A percentile compares a stretch with the other conserved stretches of the same genome.
These are phyloP conservation scores for Pseudomyrmex dendroicus DNA, from an alignment of 1,140 invertebrate species.

Conservation along the genomic window DNA sequence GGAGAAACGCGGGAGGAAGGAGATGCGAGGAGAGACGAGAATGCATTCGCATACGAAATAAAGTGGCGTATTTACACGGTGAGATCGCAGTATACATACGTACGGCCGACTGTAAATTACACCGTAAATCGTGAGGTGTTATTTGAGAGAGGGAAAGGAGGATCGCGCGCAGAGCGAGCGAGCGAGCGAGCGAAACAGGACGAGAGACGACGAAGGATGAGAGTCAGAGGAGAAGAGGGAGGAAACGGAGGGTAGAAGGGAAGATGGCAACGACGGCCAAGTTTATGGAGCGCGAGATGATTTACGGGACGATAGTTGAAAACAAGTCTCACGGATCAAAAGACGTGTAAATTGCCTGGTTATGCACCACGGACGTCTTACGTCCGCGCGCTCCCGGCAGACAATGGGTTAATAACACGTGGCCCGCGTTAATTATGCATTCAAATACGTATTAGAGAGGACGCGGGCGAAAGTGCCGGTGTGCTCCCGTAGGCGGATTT, in stretches of 20 bases:
- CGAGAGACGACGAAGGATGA: constrained; percentile 17
- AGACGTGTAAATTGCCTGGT: constrained; percentile 69
- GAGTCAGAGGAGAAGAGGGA: constrained; percentile 60
- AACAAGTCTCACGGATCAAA: constrained; percentile 72
- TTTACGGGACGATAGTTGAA: constrained; percentile 75
- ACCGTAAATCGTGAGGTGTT: constrained; percentile 71
- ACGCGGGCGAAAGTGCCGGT: constrained; percentile 11
- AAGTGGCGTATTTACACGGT: constrained; percentile 71
- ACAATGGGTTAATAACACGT: constrained; percentile 69
- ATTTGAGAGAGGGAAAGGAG: constrained; percentile 61
- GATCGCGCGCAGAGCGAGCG: constrained; percentile 66
- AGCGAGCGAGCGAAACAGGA: neutral
- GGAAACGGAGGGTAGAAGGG: neutral
- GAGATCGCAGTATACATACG: constrained; percentile 58
- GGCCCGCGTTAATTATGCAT: constrained; percentile 55
- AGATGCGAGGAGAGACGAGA: constrained; percentile 11
- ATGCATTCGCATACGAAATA: constrained; percentile 64
- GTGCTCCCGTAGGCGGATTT: constrained; percentile 31
- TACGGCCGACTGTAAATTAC: constrained; percentile 68
- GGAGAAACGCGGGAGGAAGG: constrained; percentile 2
- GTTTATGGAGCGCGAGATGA: constrained; percentile 73
- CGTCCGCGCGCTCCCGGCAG: constrained; percentile 47
- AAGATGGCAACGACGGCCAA: constrained; percentile 51
- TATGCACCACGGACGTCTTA: constrained; percentile 48
- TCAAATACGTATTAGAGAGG: constrained; percentile 48